Conservation (phyloP, 2,888 invertebrate genomes). For the Zeuzera pyrina region DNA sequence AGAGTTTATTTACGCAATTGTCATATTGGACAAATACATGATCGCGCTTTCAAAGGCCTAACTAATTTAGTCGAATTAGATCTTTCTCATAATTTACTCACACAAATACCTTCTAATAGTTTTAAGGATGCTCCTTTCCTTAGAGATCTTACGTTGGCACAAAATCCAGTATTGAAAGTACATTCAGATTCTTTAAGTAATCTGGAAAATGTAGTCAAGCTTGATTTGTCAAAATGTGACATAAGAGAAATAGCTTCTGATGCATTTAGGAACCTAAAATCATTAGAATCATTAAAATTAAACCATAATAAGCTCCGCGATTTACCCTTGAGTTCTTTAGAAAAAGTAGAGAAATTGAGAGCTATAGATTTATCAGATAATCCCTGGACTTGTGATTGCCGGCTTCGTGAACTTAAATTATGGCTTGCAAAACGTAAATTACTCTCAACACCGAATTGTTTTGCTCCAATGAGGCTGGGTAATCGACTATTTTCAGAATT, state of each 20-base stretch:
- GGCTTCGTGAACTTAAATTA: conserved; percentile 83
- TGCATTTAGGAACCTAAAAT: conserved; percentile 81
- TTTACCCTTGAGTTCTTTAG: conserved; percentile 80
- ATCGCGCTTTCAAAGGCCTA: conserved; percentile 86
- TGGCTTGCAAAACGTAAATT: conserved; percentile 87
- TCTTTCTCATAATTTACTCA: conserved; percentile 87
- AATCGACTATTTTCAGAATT: conserved; percentile 84
- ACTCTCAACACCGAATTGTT: conserved; percentile 84
- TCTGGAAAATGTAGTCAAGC: conserved; percentile 83
- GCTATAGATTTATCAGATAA: conserved; percentile 89
- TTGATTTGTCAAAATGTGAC: conserved; percentile 88
- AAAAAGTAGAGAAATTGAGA: conserved; percentile 80
- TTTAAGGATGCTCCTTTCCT: conserved; percentile 86
- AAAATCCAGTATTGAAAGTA: conserved; percentile 87
- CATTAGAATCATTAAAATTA: conserved; percentile 84
- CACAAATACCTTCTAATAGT: conserved; percentile 84
- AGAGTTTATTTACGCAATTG: conserved; percentile 88
- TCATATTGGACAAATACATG: conserved; percentile 88
- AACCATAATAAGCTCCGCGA: conserved; percentile 86
- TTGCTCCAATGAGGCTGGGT: conserved; percentile 79
- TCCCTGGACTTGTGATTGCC: conserved; percentile 92
- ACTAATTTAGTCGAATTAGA: conserved; percentile 93
- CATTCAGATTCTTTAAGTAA: conserved; percentile 82
- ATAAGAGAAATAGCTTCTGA: conserved; percentile 82
- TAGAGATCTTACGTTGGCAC: conserved; percentile 84